Evolutionary conservation across 2,888 invertebrate genomes (phyloP).

Genomic region (Caenorhabditis sinica): DNA sequence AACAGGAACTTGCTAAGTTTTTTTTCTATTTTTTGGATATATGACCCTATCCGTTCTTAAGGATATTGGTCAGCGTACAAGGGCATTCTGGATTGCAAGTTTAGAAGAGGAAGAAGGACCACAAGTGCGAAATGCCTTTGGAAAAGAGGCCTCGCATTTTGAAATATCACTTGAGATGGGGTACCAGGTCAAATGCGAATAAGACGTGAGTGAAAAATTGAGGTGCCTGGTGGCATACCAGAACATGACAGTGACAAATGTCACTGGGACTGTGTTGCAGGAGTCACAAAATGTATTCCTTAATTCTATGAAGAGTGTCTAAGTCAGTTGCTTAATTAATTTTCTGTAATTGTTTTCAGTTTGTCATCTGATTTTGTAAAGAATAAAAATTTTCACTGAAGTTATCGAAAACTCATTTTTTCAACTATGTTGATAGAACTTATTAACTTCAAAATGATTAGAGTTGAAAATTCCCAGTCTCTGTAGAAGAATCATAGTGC

Average conservation of each 20-base stretch:
- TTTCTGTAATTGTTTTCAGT: too few species aligned
- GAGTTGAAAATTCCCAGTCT: too few species aligned
- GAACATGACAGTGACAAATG: constrained; percentile 43
- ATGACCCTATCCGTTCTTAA: neutral
- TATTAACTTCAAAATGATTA: too few species aligned
- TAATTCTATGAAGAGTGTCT: too few species aligned
- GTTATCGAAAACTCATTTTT: too few species aligned
- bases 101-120: neutral
- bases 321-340: too few species aligned
- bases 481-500: too few species aligned
- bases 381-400: too few species aligned
- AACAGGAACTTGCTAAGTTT: neutral
- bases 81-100: neutral
- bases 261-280: neutral
- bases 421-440: too few species aligned
- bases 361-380: too few species aligned
- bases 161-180: constrained; percentile 47
- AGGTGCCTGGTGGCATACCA: constrained; percentile 14
- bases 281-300: too few species aligned
- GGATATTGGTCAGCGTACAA: neutral
- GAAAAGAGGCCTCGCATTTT: constrained; percentile 16
- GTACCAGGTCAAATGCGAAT: constrained; percentile 34
- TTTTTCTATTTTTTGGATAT: neutral
- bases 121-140: constrained; percentile 29
- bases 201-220: constrained; percentile 32